phyloP scores from a whole-genome alignment of 2,888 invertebrate genomes.

The Lottia gigantea region DNA sequence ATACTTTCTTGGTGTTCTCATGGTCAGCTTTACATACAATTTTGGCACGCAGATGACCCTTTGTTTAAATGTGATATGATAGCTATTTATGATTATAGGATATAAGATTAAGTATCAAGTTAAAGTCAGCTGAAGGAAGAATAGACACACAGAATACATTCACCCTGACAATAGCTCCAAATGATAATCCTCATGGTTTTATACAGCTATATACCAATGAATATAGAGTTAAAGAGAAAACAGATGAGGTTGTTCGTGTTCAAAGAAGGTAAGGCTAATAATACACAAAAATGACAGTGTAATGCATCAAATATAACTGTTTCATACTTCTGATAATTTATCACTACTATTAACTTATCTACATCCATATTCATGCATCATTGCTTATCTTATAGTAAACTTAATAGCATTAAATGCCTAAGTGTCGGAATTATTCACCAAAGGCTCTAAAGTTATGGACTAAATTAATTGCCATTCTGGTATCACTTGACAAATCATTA shows the following conservation, averaged over 20 bases:
- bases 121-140: conserved; percentile 42
- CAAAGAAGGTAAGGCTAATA: conserved; percentile 48
- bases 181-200: conserved; percentile 64
- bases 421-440: too few species aligned
- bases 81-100: conserved; percentile 44
- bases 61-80: neutral
- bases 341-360: too few species aligned
- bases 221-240: conserved; percentile 47
- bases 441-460: too few species aligned
- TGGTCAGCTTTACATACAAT: too few species aligned
- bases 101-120: conserved; percentile 47
- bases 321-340: too few species aligned
- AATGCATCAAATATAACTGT: neutral
- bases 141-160: conserved; percentile 46
- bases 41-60: too few species aligned
- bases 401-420: too few species aligned
- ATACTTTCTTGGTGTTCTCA: too few species aligned
- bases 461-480: too few species aligned
- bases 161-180: conserved; percentile 55
- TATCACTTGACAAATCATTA: too few species aligned
- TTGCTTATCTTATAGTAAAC: too few species aligned
- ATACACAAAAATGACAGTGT: neutral
- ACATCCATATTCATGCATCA: too few species aligned
- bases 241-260: conserved; percentile 39
- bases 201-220: conserved; percentile 45